Conservation (phyloP, 2,797 vertebrate genomes). For the Enteromius anoplus region DNA sequence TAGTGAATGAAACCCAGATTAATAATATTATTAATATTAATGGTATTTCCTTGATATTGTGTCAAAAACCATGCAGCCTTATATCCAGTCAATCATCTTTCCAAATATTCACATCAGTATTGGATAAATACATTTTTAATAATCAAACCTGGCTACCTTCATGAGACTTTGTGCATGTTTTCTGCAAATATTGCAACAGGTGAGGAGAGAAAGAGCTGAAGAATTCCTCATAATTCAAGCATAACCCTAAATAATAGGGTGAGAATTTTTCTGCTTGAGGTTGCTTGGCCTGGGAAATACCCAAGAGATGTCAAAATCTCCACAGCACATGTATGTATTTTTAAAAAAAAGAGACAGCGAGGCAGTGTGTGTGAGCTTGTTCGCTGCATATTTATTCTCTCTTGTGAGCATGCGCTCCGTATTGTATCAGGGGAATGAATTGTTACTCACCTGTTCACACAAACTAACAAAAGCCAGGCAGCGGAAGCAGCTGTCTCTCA, state of each 20-base stretch:
- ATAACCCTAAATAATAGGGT: conserved; percentile 66
- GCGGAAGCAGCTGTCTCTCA: conserved; percentile 64
- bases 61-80: neutral
- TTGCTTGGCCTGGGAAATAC: conserved; percentile 61
- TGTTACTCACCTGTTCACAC: conserved; percentile 77
- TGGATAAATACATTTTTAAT: neutral
- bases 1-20: neutral
- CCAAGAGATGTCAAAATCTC: conserved; percentile 68
- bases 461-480: conserved; percentile 63
- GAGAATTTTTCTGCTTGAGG: conserved; percentile 61
- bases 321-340: conserved; percentile 48
- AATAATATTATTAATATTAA: too few species aligned
- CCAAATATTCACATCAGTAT: neutral
- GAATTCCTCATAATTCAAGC: conserved; percentile 59
- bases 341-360: neutral
- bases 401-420: conserved; percentile 48
- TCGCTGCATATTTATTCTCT: conserved; percentile 55
- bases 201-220: conserved; percentile 38
- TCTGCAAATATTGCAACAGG: conserved; percentile 35
- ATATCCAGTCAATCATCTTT: neutral
- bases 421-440: conserved; percentile 60
- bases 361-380: conserved; percentile 53
- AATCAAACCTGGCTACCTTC: neutral
- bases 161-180: neutral
- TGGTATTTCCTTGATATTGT: conserved; percentile 1